A percentile compares a stretch with the other conserved stretches of the same genome.
phyloP scores from a whole-genome alignment of 2,797 vertebrate species.

The Bradypodion ventrale region DNA sequence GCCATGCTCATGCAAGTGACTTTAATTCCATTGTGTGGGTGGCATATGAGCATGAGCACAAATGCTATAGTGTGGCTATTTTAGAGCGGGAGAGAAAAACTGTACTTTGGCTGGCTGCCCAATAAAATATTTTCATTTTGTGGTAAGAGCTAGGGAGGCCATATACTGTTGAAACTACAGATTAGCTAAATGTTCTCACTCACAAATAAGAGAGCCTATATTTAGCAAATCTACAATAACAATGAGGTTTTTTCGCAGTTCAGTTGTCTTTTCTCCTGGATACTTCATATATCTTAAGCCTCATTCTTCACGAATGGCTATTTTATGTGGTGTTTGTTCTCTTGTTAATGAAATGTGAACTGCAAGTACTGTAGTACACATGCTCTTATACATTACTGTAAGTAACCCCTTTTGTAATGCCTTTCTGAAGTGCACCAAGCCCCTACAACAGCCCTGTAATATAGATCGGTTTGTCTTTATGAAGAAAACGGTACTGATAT shows the following conservation, averaged over 20 bases:
- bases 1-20: neutral
- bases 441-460: neutral
- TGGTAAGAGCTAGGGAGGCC: slow-evolving; percentile 16
- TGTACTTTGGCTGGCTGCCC: neutral
- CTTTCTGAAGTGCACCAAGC: neutral
- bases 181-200: neutral
- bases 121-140: neutral
- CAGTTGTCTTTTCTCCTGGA: neutral
- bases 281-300: neutral
- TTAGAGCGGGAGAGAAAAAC: neutral
- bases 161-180: slow-evolving; percentile 34
- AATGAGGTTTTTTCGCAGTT: neutral
- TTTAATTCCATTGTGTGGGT: neutral
- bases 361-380: neutral
- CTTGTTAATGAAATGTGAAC: neutral
- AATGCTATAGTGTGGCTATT: neutral
- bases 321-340: neutral
- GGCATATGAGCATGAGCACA: neutral
- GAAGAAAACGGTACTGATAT: neutral
- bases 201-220: neutral
- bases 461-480: neutral
- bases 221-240: slow-evolving; percentile 36
- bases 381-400: neutral
- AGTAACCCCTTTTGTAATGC: neutral
- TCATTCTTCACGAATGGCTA: neutral